These are phyloP conservation scores for Carcina quercana DNA, from an alignment of 2,888 invertebrate species.

Conservation along the genomic window DNA sequence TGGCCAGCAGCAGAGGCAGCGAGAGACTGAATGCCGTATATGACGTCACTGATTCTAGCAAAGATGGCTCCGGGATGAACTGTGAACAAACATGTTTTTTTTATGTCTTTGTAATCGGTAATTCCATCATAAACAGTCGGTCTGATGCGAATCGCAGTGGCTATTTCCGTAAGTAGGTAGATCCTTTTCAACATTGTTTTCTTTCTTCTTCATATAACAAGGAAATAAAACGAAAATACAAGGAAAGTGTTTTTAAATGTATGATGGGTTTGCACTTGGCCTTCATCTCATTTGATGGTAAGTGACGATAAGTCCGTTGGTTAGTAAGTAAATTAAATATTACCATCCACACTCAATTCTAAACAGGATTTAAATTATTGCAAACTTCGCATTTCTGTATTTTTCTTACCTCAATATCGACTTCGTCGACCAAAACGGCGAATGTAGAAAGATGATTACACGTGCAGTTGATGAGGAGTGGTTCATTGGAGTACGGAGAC, in stretches of 20 bases:
- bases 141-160: too few relatives aligned
- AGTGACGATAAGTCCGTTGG: too few relatives aligned
- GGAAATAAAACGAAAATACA: too few relatives aligned
- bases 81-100: slow-evolving; percentile 34
- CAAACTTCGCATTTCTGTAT: neutral
- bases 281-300: too few relatives aligned
- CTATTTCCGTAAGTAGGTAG: too few relatives aligned
- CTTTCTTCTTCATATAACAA: too few relatives aligned
- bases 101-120: neutral
- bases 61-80: slow-evolving; percentile 90
- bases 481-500: slow-evolving; percentile 68
- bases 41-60: slow-evolving; percentile 89
- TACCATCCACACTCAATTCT: neutral
- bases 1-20: slow-evolving; percentile 83
- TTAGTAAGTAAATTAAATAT: neutral
- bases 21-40: slow-evolving; percentile 92
- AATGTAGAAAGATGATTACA: slow-evolving; percentile 94
- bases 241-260: neutral
- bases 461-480: slow-evolving; percentile 89
- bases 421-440: slow-evolving; percentile 92
- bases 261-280: too few relatives aligned
- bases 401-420: slow-evolving; percentile 84
- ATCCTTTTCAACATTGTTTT: too few relatives aligned
- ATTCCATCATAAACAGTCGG: too few relatives aligned
- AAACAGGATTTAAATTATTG: neutral